Evolutionary conservation across 2,113 vertebrate genomes (phyloP), one percentile per base, ranked within the genome.

Genomic region (Dicerorhinus sumatrensis): DNA sequence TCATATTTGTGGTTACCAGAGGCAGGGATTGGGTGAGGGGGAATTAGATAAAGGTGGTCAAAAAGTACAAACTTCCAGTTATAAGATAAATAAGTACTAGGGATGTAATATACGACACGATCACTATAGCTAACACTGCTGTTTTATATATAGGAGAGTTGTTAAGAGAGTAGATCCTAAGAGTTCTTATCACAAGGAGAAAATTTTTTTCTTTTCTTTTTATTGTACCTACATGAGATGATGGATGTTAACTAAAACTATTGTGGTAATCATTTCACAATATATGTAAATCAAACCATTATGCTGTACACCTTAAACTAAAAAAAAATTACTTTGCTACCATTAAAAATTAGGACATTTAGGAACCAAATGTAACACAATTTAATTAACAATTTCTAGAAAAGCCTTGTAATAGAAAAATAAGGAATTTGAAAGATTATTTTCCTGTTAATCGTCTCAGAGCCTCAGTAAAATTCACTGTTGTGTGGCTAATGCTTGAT

Each of bases 331-430:
- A 46, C 54, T 83, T 83, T 77, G 29, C 33, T 84, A 95, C 89
- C n/a, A 80, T 90, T 83, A 89, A 84, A 77, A 93, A 85, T 93
- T 76, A 75, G 65, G 16, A 77, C 23, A 5, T 82, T 69, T 91
- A 72, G 33, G 51, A 80, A 42, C 2, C 69, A 94, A 87, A 80
- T 83, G 10, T 75, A 33, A 93, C 36, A 60, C 3, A 84, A 88
- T 60, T 96, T 76, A 39, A 63, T 89, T 29, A 39, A 56, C 75
- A 72, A 60, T 3, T 90, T 73, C 36, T 29, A 75, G 33, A 25
- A 10, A 82, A 62, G 60, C 21, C 7, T 81, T 90, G 5, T 82
- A 23, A 79, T 65, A 69, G n/a, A 89, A 96, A 94, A 82, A 79
- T 69, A 80, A 20, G 5, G 33, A 87, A 31, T 83, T 39, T 42